These are phyloP conservation scores for Limnephilus rhombicus DNA, from an alignment of 2,888 invertebrate genomes.

Conservation along the genomic window DNA sequence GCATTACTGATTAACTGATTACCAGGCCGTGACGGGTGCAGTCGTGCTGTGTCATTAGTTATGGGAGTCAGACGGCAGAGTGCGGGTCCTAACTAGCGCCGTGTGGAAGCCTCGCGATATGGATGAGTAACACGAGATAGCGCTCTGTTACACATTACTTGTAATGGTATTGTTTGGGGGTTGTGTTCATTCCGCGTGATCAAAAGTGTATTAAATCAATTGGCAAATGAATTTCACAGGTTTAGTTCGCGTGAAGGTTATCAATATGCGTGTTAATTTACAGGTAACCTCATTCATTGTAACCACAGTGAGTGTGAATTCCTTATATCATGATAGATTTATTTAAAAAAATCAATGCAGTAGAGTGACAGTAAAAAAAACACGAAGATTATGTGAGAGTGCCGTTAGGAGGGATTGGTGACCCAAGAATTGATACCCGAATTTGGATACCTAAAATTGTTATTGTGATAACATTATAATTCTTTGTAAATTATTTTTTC, in stretches of 20 bases:
- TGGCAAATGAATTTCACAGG: background rate
- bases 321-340: background rate
- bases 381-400: no score
- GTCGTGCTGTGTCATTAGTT: conserved; percentile 9
- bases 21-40: background rate
- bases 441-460: no score
- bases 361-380: no score
- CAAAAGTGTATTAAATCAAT: background rate
- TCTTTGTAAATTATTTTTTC: no score
- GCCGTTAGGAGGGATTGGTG: no score
- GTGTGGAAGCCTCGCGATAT: background rate
- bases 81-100: background rate
- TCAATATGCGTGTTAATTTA: background rate
- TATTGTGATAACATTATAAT: no score
- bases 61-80: conserved; percentile 6
- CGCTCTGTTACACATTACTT: background rate
- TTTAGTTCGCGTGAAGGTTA: background rate
- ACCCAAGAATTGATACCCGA: no score
- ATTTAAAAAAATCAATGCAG: background rate
- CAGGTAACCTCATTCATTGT: background rate
- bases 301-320: background rate
- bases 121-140: background rate
- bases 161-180: background rate
- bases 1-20: background rate
- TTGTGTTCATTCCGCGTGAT: background rate